Evolutionary conservation across 1,140 invertebrate species (phyloP), one percentile per base, ranked within the genome.

Genomic region (Luehdorfia chinensis): DNA sequence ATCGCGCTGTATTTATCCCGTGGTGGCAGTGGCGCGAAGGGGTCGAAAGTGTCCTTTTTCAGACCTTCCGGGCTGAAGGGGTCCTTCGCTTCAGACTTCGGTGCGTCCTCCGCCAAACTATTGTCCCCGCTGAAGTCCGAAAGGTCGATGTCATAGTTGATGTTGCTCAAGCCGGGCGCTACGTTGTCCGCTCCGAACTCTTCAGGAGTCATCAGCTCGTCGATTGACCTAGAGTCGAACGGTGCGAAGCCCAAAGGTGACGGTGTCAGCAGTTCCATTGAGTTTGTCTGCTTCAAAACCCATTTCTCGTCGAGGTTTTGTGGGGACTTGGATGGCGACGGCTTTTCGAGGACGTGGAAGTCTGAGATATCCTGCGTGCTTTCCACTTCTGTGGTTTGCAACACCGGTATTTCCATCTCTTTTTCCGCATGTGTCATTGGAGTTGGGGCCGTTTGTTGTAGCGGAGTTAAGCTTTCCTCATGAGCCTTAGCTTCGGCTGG

Each of bases 131-230:
- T 93, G 19, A 91, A 81, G 74, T 93, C 92, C 1, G 91, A 93
- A 33, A 92, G 78, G 66, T 93, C 92, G 31, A 93, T 92, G 52
- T 93, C 92, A 60, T 92, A 93, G 74, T 92, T 93, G 12, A 93
- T 90, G 61, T 91, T 91, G n/a, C 90, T 91, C 7, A 93, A 63
- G 1, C 89, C 90, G 1, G 89, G 87, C 1, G 85, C 76, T 23
- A 89, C 65, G 15, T 88, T 66, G n/a, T 84, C 81, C 0, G 66
- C 69, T 3, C 68, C 87, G 44, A 87, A 84, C 16, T 92, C 90
- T 55, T 92, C 91, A 1, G 89, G 89, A 3, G 90, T 90, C 19
- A 88, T 74, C 31, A 87, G 50, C 34, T 91, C 88, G 41, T 91
- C 86, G 6, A 90, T 67, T 0, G 89, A 90, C 15, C 87, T 73